Base-by-base conservation (phyloP, 2,888 invertebrate genomes). In the Thereva nobilitata region DNA sequence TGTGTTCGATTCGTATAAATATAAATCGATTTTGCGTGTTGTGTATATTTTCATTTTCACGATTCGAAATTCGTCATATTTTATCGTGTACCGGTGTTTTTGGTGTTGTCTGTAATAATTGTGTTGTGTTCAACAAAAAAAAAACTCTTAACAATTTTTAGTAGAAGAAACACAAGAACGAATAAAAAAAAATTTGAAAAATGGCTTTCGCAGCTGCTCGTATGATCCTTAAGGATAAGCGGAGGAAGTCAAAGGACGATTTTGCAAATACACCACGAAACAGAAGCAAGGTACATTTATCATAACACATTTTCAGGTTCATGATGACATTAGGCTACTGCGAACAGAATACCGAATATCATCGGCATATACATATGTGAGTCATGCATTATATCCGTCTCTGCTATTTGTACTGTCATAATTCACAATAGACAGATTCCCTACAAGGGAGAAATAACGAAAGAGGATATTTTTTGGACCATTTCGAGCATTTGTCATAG, bases 131-230 rank as follows among this genome's bases (percentile, higher is more conserved):
- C 23, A 42, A 42, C n/a, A 42, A 42, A 9, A 47, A 10, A 10
- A 10, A 5, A 47, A n/a, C 12, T n/a, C n/a, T n/a, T 42, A 2
- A n/a, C 8, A 47, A 47, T 40, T 55, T 23, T 55, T 41, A 55
- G 12, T 41, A n/a, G 6, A 12, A 23, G 23, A 12, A 55, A 23
- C 41, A 7, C n/a, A 7, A 23, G 4, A 42, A 38, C 23, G 55
- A 41, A n/a, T 10, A 23, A 23, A 50, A 50, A 50, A 61, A 41
- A 61, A 50, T 61, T 35, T 61, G 50, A 68, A 74, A 84, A 75
- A 91, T 91, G 91, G 91, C 91, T 80, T 91, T 91, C 79, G 91
- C 91, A 54, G 91, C 91, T 52, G 91, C 91, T 64, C 86, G 91
- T 64, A 91, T 91, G 91, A 91, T 91, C 76, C 83, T 91, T 73